Evolutionary conservation across 2,113 vertebrate genomes (phyloP).

Genomic region (Hippolais icterina): DNA sequence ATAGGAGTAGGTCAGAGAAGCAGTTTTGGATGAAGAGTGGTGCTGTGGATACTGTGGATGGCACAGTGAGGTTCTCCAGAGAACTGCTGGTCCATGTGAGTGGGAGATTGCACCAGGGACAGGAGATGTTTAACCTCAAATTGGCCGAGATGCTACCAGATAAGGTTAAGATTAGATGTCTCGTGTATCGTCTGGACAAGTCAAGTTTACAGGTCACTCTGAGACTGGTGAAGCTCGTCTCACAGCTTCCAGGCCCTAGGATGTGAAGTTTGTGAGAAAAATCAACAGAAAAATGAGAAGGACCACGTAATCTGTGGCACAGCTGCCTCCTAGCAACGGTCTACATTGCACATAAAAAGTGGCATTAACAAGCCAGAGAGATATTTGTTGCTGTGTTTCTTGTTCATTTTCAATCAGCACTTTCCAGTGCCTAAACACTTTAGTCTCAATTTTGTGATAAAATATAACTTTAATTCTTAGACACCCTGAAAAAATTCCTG

Average conservation of each 20-base stretch:
- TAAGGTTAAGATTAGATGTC: not conserved
- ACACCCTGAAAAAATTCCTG: not conserved
- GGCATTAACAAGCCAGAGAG: not conserved
- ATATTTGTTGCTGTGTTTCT: not conserved
- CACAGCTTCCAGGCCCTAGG: not conserved
- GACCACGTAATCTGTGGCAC: fast-evolving
- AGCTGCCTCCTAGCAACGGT: not conserved
- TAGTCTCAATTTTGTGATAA: not conserved
- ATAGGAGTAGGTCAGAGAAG: not conserved
- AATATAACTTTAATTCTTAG: not conserved
- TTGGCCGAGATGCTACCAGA: not conserved
- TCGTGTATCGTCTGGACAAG: not conserved
- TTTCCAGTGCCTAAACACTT: not conserved
- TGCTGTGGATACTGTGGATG: fast-evolving
- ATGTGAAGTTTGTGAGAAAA: not conserved
- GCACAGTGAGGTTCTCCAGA: not conserved
- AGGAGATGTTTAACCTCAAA: not conserved
- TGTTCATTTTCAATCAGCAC: not conserved
- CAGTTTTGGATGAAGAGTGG: not conserved
- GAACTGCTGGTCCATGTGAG: not conserved
- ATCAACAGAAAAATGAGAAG: not conserved
- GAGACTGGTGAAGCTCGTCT: not conserved
- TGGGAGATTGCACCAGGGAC: not conserved
- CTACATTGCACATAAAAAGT: not conserved
- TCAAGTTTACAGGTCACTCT: not conserved